These are phyloP conservation scores for Babyrousa celebensis DNA, from an alignment of 2,797 vertebrate species.

Conservation along the genomic window DNA sequence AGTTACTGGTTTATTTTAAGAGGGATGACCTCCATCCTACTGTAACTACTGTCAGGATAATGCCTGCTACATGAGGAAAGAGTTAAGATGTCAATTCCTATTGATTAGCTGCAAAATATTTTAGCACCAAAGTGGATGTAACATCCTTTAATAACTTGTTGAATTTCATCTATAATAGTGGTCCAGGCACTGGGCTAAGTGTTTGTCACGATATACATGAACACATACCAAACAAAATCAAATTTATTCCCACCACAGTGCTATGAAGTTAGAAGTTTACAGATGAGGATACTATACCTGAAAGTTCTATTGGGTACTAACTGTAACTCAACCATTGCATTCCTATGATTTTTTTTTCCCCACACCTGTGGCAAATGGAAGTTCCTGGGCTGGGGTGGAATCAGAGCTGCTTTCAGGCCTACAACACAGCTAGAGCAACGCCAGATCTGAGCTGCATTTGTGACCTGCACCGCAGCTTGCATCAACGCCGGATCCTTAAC, in stretches of 20 bases:
- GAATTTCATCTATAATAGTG: background rate
- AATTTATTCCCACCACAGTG: background rate
- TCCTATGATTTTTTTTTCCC: background rate
- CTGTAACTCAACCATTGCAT: background rate
- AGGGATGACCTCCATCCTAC: background rate
- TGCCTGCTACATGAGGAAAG: background rate
- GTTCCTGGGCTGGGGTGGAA: too few species aligned
- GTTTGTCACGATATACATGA: background rate
- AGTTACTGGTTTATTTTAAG: constrained; percentile 32
- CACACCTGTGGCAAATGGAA: too few species aligned
- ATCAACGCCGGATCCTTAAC: too few species aligned
- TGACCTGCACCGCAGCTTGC: too few species aligned
- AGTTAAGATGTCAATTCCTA: background rate
- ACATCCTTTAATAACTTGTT: background rate
- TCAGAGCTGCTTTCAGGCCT: too few species aligned
- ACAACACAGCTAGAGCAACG: too few species aligned
- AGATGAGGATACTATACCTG: background rate
- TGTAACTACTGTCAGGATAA: background rate
- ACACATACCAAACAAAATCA: background rate
- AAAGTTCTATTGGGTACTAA: background rate
- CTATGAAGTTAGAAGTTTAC: background rate
- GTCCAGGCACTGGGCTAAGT: background rate
- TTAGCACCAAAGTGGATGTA: background rate
- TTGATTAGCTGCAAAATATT: constrained; percentile 21
- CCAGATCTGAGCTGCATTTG: too few species aligned